These are phyloP conservation scores for Passer montanus DNA, from an alignment of 2,113 vertebrate species.

Conservation along the genomic window DNA sequence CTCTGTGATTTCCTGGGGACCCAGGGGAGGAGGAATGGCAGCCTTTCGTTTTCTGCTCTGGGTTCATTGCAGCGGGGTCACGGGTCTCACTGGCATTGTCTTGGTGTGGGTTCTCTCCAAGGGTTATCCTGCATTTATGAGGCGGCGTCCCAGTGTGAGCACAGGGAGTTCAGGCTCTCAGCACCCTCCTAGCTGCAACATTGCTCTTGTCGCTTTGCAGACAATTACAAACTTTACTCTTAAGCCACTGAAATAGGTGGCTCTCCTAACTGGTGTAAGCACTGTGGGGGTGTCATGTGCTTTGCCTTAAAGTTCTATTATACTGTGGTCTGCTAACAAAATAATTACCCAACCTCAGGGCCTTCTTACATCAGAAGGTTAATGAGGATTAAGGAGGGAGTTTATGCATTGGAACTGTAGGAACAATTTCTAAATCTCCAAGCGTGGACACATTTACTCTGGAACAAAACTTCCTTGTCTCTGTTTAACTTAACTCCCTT, in stretches of 20 bases:
- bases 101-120: neutral
- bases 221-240: neutral
- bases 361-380: neutral
- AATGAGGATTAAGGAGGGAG: neutral
- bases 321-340: neutral
- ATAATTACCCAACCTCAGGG: neutral
- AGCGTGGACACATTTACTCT: neutral
- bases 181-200: neutral
- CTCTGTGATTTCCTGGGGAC: neutral
- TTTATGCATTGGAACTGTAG: neutral
- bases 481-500: slow-evolving; percentile 34
- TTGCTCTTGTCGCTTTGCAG: neutral
- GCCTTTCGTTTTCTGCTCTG: neutral
- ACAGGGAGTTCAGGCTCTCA: neutral
- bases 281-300: too few relatives aligned
- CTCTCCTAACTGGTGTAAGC: neutral
- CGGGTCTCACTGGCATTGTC: neutral
- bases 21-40: neutral
- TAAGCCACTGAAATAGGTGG: neutral
- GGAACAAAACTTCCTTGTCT: slow-evolving; percentile 15
- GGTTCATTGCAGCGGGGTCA: neutral
- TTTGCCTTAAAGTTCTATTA: neutral
- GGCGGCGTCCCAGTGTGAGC: neutral
- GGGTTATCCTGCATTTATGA: neutral
- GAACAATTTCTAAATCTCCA: neutral